phyloP scores from a whole-genome alignment of 2,888 invertebrate species.

The Lydus trimaculatus region DNA sequence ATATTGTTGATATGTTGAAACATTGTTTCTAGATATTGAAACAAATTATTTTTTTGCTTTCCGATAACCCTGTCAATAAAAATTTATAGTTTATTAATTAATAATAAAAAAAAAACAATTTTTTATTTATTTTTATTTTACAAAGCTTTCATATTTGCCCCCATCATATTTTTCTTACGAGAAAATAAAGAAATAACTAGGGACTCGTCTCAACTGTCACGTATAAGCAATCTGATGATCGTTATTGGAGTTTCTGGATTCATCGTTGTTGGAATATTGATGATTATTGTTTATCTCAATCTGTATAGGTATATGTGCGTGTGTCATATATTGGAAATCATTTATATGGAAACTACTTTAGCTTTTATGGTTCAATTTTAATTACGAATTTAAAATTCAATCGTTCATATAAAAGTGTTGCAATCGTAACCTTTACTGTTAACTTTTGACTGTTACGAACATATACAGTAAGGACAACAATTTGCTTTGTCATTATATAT shows the following conservation, averaged over 20 bases:
- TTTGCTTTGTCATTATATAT: slow-evolving; percentile 5
- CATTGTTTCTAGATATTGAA: background rate
- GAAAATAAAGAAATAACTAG: background rate
- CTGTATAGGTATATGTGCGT: too few relatives aligned
- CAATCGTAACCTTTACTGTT: background rate
- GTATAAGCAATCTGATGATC: slow-evolving; percentile 1
- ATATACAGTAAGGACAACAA: background rate
- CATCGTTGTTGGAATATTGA: background rate
- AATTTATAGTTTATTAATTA: background rate
- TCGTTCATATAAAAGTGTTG: background rate
- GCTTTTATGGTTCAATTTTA: background rate
- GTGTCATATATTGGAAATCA: background rate
- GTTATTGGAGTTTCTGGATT: background rate
- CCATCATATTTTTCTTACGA: background rate
- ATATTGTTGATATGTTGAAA: background rate
- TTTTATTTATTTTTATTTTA: too few relatives aligned
- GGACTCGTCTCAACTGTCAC: background rate
- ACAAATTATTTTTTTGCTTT: background rate
- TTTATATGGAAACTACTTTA: background rate
- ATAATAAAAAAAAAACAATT: background rate
- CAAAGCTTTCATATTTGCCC: background rate
- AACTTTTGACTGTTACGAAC: background rate
- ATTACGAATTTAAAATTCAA: background rate
- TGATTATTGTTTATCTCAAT: slow-evolving; percentile 1
- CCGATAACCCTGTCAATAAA: background rate